Base-by-base conservation (phyloP, 2,888 invertebrate genomes). In the Muschampia plurimacula region DNA sequence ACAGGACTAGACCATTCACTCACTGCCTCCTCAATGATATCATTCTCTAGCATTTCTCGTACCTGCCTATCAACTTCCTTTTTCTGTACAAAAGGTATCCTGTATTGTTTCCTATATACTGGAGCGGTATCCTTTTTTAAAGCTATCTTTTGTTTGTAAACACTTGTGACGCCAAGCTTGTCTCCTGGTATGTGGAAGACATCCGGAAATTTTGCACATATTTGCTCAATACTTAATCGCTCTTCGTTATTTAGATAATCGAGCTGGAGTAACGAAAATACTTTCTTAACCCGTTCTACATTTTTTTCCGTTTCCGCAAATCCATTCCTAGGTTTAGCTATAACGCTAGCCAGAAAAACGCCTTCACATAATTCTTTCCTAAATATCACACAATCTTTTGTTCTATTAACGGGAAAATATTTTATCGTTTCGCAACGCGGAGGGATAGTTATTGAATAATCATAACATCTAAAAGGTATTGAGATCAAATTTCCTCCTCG, bases 1-100 rank as follows among this genome's bases (percentile, higher is more conserved):
- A 49, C 49, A 49, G 49, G 49, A 15, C 49, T 49, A n/a, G 49
- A 49, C 49, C 49, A 49, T n/a, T 49, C 49, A 15, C 49, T 49
- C 6, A n/a, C 52, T 9, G 52, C 52, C 8, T 52, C 52, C 9
- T 52, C 52, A 9, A 52, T 52, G 13, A 22, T 52, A 15, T 52
- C 52, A 9, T 8, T 52, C 52, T 52, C 52, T 2, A 52, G 22
- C 52, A 52, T 52, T n/a, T 52, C 52, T 7, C 8, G 52, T 0
- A 52, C 52, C 15, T 52, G 52, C 9, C 9, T 52, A 15, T 52
- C 52, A 15, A 52, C 52, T 8, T 52, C 52, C 22, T 22, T 52
- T 22, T n/a, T 8, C 2, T 52, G 52, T 2, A 52, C 22, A 52
- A 52, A 52, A 15, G 52, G 52, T 52, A 52, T 52, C 3, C 52